Base-by-base conservation (phyloP, 2,113 vertebrate genomes). In the Polypterus senegalus region DNA sequence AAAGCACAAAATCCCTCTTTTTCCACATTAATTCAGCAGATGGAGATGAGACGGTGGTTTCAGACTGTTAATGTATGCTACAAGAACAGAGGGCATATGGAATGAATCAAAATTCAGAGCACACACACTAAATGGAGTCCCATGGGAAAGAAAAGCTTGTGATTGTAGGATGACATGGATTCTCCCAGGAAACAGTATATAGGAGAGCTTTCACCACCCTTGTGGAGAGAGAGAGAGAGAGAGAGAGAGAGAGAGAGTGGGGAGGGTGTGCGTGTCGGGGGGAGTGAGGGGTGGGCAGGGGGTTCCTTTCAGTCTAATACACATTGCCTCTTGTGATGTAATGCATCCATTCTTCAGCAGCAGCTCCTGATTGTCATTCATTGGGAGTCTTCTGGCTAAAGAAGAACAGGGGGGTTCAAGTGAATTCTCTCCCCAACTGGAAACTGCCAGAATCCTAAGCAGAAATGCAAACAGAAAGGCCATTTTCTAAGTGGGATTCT, bases 401-500 rank as follows among this genome's bases (percentile, higher is more conserved):
- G 61, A 54, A 51, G 53, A 59, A 62, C 43, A 47, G 61, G 56
- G 59, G 69, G 63, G 63, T 54, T 49, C 47, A 57, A 60, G 63
- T 58, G 66, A 8, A 59, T 55, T 65, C 47, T 71, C 70, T 68
- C 47, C 69, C 5, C 64, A 27, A 65, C 70, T 65, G 58, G 64
- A 70, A 4, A 66, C 5, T 48, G 61, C 48, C 56, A 47, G 74
- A 61, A 71, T 74, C 43, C 2, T 45, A 73, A 77, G 70, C 70
- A 47, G 61, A 49, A 58, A 54, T 51, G 2, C 48, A 70, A 48
- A 53, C 65, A 60, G 80, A 76, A 58, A 66, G 76, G 77, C 71
- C 70, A 76, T 79, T 82, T 86, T 82, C 74, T 83, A 86, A 74
- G 73, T 67, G 79, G 78, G 77, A 76, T 78, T 76, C 65, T 70